Percentiles rank a stretch among this genome's conserved stretches.
Conservation (phyloP, 1,140 invertebrate genomes). For the Drosophila parvula region DNA sequence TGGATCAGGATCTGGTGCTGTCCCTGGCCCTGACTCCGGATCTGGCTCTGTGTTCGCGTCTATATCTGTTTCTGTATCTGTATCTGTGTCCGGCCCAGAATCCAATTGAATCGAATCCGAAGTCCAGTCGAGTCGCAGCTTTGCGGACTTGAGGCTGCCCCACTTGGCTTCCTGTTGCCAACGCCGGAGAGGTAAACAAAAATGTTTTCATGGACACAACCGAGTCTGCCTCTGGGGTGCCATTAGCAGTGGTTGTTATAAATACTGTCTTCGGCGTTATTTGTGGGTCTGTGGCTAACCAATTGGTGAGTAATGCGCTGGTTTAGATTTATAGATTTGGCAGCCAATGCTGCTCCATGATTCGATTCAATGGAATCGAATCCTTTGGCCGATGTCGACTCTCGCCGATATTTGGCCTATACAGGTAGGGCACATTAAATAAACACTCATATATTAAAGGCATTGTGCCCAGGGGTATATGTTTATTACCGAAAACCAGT, state of each 20-base stretch:
- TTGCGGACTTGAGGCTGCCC: conserved; percentile 47
- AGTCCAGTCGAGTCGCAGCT: conserved; percentile 18
- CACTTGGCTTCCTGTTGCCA: conserved; percentile 41
- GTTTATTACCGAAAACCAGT: no score
- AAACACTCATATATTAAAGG: background rate
- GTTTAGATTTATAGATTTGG: conserved; percentile 34
- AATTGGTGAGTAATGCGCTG: conserved; percentile 45
- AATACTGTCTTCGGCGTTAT: conserved; percentile 43
- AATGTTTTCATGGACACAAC: conserved; percentile 58
- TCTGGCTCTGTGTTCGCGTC: conserved; percentile 4
- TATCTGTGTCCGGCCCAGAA: conserved; percentile 30
- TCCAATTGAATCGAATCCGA: conserved; percentile 37
- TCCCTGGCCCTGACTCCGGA: background rate
- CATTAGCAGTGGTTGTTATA: conserved; percentile 51
- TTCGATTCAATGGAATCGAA: background rate
- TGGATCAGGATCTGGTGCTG: conserved; percentile 8
- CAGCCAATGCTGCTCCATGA: background rate
- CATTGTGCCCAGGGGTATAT: background rate
- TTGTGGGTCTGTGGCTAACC: conserved; percentile 33
- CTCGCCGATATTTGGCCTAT: no score
- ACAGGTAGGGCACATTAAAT: background rate
- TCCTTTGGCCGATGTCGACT: background rate
- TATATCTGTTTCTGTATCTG: conserved; percentile 21
- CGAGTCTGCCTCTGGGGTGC: conserved; percentile 41
- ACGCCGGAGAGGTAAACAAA: conserved; percentile 51